Percentiles rank a stretch among this genome's conserved stretches.
Conservation (phyloP, 2,888 invertebrate species). For the Odontothrips loti region DNA sequence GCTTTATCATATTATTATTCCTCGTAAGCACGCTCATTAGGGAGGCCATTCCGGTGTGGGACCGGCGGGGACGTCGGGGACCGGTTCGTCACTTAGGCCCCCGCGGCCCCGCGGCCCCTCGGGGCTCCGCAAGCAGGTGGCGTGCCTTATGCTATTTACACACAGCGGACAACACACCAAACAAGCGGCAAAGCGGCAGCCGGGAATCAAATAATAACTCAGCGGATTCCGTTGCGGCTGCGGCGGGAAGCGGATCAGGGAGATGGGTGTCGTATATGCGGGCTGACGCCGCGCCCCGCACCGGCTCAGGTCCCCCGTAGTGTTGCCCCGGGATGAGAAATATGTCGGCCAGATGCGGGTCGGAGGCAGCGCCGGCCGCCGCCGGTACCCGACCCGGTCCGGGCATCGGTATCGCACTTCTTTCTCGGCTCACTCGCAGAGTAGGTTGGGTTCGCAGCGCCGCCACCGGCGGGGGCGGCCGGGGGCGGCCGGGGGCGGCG, state of each 20-base stretch:
- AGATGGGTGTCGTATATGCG: neutral
- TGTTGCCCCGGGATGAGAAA: no score
- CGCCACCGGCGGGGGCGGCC: neutral
- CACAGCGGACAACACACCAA: neutral
- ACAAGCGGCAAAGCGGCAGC: neutral
- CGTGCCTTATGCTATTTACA: slow-evolving; percentile 9
- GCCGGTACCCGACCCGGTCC: no score
- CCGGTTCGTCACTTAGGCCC: neutral
- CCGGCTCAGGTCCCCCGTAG: neutral
- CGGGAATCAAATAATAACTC: neutral
- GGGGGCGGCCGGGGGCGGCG: neutral
- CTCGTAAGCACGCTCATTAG: slow-evolving; percentile 19
- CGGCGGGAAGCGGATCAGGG: neutral
- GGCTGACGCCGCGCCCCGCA: no score
- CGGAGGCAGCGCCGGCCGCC: no score
- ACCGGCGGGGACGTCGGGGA: neutral
- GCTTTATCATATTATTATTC: slow-evolving; percentile 27
- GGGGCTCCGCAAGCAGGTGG: neutral
- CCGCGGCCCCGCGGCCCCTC: neutral
- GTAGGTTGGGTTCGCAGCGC: neutral
- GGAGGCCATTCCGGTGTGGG: neutral
- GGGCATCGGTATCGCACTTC: no score
- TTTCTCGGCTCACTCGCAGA: no score
- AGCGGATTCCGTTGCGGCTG: neutral
- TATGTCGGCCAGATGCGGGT: no score